Evolutionary conservation across 2,888 invertebrate species (phyloP), one percentile per base, ranked within the genome.

Genomic region (Ochropacha duplaris): DNA sequence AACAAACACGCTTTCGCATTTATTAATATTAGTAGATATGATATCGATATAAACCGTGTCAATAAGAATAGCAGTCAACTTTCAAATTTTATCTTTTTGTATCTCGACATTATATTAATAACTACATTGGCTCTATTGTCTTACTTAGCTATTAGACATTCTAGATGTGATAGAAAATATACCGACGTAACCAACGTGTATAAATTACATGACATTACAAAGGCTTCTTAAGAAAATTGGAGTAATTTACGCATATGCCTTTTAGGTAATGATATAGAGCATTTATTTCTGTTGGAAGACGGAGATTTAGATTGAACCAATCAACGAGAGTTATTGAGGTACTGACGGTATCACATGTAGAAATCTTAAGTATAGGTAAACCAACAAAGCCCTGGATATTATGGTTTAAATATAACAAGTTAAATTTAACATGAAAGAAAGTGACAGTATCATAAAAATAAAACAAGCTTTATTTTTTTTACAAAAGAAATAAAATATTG

Each of bases 81-180:
- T 31, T 31, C n/a, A n/a, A n/a, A 14, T 36, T 36, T 14, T 14
- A 36, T 36, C 14, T 36, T 12, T 12, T 36, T 36, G 36, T 36
- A 36, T 36, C 36, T 36, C n/a, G 6, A 12, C 6, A 12, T 39
- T 16, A 16, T 16, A 4, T 8, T 39, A n/a, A 39, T 1, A 39
- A 44, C 39, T 5, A 19, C 39, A n/a, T 44, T 19, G 39, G 8
- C 39, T 44, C 39, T 44, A 44, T 16, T 19, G 31, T 16, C 34
- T 63, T 71, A 72, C 71, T 72, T 72, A 72, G 69, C 69, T 70
- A 72, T 72, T 72, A 67, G 63, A 64, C 60, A 67, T 52, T 65
- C 55, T 39, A 59, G 56, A 56, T 57, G 63, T 62, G 57, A 58
- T 60, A 58, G 54, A 44, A n/a, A 16, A 19, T 44, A 44, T 44